These are phyloP conservation scores for Cranoglanis bouderius DNA, from an alignment of 2,113 vertebrate genomes.

Conservation along the genomic window DNA sequence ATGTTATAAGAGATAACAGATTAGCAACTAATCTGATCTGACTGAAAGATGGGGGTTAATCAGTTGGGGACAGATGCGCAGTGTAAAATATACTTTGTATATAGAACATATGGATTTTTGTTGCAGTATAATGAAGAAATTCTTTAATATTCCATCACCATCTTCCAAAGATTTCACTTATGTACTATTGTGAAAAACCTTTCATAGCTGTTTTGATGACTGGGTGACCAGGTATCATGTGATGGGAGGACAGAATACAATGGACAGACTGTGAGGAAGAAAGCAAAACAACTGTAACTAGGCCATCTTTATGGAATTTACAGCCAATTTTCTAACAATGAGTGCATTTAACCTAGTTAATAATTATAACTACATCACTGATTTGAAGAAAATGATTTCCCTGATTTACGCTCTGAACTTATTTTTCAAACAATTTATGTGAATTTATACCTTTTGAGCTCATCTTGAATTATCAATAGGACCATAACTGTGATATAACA, in stretches of 20 bases:
- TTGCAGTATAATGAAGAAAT: not conserved
- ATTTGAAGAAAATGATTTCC: not conserved
- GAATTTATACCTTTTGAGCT: no score
- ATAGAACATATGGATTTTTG: not conserved
- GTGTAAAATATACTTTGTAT: not conserved
- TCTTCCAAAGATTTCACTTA: not conserved
- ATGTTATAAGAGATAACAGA: no score
- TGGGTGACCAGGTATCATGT: conserved; percentile 41
- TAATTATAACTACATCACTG: not conserved
- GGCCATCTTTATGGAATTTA: not conserved
- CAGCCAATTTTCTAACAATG: not conserved
- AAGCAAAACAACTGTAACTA: not conserved
- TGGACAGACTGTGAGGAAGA: conserved; percentile 31
- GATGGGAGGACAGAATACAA: conserved; percentile 33
- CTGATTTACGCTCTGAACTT: no score
- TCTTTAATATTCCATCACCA: not conserved
- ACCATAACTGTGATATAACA: not conserved
- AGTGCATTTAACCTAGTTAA: no score
- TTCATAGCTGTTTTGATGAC: conserved; percentile 29
- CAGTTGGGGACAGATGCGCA: not conserved
- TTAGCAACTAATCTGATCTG: not conserved
- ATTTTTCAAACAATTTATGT: no score
- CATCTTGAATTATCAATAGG: not conserved
- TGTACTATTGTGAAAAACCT: conserved; percentile 27
- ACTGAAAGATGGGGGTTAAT: not conserved